A percentile compares a stretch with the other conserved stretches of the same genome.
phyloP scores from a whole-genome alignment of 2,797 vertebrate species.

The Gallinago solitaria region DNA sequence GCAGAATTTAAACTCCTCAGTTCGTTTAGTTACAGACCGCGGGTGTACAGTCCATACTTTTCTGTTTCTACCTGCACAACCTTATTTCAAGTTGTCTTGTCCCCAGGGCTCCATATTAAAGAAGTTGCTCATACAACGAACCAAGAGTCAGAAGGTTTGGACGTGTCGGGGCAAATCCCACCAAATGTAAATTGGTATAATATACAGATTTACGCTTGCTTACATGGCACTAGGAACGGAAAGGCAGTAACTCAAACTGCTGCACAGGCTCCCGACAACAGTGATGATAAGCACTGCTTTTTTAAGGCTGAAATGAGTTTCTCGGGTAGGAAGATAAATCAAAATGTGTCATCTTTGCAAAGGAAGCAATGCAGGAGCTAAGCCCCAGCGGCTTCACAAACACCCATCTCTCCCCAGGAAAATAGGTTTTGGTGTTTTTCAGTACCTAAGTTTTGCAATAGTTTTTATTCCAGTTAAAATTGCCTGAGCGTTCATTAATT shows the following conservation, averaged over 20 bases:
- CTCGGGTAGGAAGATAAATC: neutral
- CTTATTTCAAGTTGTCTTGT: neutral
- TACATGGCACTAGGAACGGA: neutral
- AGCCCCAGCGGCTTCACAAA: neutral
- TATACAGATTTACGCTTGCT: neutral
- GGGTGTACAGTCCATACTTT: neutral
- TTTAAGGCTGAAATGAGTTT: constrained; percentile 21
- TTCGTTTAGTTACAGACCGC: neutral
- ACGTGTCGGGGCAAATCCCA: constrained; percentile 1
- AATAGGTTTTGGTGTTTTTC: neutral
- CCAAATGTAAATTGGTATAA: neutral
- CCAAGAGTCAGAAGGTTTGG: constrained; percentile 16
- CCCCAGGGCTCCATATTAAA: constrained; percentile 44
- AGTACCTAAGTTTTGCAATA: neutral
- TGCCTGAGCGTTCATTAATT: neutral
- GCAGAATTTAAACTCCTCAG: neutral
- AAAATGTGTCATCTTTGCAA: neutral
- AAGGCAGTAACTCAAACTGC: constrained; percentile 32
- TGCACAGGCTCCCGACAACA: neutral
- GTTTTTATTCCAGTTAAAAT: neutral
- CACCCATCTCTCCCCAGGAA: neutral
- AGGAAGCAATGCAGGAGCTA: neutral
- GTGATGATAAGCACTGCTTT: neutral
- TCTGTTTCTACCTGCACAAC: constrained; percentile 6
- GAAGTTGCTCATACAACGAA: neutral